A percentile compares a stretch with the other conserved stretches of the same genome.
These are phyloP conservation scores for Archaeoteleia sp. DNA, from an alignment of 2,888 invertebrate genomes.

Conservation along the genomic window DNA sequence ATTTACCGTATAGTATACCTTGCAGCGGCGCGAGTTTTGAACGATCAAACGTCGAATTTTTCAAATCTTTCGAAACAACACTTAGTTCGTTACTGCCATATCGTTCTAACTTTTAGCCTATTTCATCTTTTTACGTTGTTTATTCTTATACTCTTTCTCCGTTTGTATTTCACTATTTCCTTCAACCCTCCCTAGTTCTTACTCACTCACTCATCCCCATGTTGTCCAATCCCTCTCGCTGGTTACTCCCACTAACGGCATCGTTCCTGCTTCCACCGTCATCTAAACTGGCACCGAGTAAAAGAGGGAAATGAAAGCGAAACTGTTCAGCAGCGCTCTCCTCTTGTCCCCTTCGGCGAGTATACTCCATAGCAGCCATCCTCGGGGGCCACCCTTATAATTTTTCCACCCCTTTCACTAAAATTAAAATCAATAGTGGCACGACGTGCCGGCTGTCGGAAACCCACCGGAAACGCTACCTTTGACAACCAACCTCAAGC, in stretches of 20 bases:
- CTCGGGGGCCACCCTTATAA: constrained; percentile 73
- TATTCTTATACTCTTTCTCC: constrained; percentile 37
- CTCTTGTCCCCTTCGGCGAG: constrained; percentile 54
- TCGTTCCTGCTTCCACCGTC: constrained; percentile 49
- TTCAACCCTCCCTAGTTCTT: constrained; percentile 55
- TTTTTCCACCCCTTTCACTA: constrained; percentile 76
- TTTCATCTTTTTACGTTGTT: constrained; percentile 45
- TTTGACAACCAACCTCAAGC: constrained; percentile 54
- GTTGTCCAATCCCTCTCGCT: constrained; percentile 55
- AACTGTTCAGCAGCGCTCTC: constrained; percentile 70
- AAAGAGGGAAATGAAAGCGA: constrained; percentile 73
- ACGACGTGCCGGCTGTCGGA: constrained; percentile 73
- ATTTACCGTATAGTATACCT: too few relatives aligned
- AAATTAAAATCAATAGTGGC: constrained; percentile 76
- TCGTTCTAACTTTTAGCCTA: constrained; percentile 40
- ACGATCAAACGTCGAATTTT: too few relatives aligned
- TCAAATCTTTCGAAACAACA: too few relatives aligned
- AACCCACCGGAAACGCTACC: constrained; percentile 65
- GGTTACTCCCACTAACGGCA: constrained; percentile 55
- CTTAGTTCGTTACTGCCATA: too few relatives aligned
- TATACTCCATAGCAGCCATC: constrained; percentile 56
- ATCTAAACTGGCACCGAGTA: constrained; percentile 59
- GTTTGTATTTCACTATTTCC: constrained; percentile 38
- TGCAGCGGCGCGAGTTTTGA: too few relatives aligned
- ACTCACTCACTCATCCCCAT: constrained; percentile 58